These are phyloP conservation scores for Mya arenaria DNA, from an alignment of 1,140 invertebrate genomes.

Conservation along the genomic window DNA sequence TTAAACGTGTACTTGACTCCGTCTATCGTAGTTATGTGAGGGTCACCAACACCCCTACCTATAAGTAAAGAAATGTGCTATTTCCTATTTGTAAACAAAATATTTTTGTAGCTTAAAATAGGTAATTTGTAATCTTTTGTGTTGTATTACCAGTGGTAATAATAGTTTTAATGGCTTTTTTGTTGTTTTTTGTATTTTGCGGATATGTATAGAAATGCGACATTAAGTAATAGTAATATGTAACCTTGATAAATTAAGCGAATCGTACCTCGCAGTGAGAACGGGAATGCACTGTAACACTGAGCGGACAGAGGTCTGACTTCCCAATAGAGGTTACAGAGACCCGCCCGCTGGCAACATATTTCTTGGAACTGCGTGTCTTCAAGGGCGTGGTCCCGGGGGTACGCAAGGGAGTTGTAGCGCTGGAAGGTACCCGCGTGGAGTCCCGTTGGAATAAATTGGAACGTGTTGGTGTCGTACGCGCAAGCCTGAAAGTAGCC, in stretches of 20 bases:
- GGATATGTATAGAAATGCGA: too few relatives aligned
- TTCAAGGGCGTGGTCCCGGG: neutral
- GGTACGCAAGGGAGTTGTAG: neutral
- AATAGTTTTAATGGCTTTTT: too few relatives aligned
- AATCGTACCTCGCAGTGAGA: neutral
- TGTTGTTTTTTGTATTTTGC: too few relatives aligned
- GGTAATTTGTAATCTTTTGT: too few relatives aligned
- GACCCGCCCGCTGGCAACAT: conserved; percentile 23
- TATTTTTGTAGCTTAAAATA: too few relatives aligned
- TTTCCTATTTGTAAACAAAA: too few relatives aligned
- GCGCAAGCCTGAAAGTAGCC: conserved; percentile 38
- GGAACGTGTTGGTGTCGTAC: neutral
- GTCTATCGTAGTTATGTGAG: conserved; percentile 96
- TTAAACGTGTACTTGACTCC: conserved; percentile 95
- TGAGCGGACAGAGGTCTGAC: conserved; percentile 14
- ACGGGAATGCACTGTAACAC: neutral
- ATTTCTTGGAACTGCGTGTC: conserved; percentile 10
- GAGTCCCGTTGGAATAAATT: conserved; percentile 6
- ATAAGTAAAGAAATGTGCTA: too few relatives aligned
- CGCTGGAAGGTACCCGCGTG: conserved; percentile 22
- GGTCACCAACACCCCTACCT: conserved; percentile 87
- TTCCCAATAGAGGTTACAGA: conserved; percentile 38
- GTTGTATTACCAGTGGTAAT: too few relatives aligned
- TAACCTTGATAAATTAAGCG: too few relatives aligned
- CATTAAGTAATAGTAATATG: too few relatives aligned